Base-by-base conservation (phyloP, 2,113 vertebrate species). In the Epinephelus fuscoguttatus region DNA sequence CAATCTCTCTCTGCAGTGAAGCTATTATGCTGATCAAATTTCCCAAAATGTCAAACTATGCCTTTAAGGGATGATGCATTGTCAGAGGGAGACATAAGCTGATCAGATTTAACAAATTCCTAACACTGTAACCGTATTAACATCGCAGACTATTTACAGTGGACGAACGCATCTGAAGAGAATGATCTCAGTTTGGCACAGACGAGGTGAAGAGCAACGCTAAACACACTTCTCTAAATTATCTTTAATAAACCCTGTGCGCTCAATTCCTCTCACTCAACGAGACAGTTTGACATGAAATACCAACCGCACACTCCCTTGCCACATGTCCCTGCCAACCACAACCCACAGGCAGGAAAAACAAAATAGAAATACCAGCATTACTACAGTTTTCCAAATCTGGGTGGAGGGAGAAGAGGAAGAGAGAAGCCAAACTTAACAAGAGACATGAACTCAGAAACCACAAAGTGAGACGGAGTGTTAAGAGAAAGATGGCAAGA, bases 301-400 rank as follows among this genome's bases (percentile, higher is more conserved):
- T 64, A 80, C 64, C 53, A 66, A 87, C 89, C 89, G 64, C 85
- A 88, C 45, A 66, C 61, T 88, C 70, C 60, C 77, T 76, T 40
- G 78, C 74, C 88, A 88, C 83, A 83, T 56, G 59, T 77, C 84
- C 40, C 69, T 47, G 78, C 81, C 73, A 74, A 91, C 85, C 90
- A 85, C 85, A 91, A 60, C 78, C 81, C 80, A 84, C 88, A 85
- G 86, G 78, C 84, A 87, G 72, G 78, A 91, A 91, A 56, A 94
- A 89, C 81, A 74, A 88, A 88, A 85, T 67, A 75, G 62, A 37
- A 91, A 88, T 75, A 83, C 64, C 76, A 86, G 87, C 87, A 89
- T 93, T 90, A 92, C 90, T 56, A 77, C 77, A 74, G 70, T 90
- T 93, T 94, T 94, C 89, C 92, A 91, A 84, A 91, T 84, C 67